Percentiles rank a stretch among this genome's conserved stretches.
phyloP scores from a whole-genome alignment of 2,113 vertebrate genomes.

The Chamaea fasciata region DNA sequence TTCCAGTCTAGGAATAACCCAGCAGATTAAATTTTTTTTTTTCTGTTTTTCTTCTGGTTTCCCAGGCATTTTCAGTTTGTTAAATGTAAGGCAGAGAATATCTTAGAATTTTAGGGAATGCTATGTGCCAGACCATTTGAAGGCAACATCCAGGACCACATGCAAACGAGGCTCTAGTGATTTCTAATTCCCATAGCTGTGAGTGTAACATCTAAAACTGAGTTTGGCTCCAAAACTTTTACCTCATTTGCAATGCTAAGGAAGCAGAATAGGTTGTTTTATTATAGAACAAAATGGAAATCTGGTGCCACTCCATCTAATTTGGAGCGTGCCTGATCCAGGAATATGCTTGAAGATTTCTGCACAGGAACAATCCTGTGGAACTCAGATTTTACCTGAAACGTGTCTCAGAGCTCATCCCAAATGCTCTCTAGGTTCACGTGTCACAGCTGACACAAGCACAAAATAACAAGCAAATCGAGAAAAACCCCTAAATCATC shows the following conservation, averaged over 20 bases:
- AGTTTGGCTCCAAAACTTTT: neutral
- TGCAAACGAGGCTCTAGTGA: neutral
- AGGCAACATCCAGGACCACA: neutral
- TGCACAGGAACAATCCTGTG: neutral
- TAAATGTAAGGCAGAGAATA: neutral
- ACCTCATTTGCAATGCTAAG: neutral
- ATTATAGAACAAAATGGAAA: neutral
- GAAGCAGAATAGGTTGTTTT: neutral
- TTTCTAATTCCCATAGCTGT: neutral
- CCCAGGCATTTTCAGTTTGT: neutral
- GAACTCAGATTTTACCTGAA: conserved; percentile 10
- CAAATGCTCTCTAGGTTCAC: neutral
- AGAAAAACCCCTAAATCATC: conserved; percentile 69
- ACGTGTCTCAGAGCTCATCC: conserved; percentile 3
- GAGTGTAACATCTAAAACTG: neutral
- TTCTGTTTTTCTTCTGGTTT: neutral
- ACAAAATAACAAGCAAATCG: conserved; percentile 55
- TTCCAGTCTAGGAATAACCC: neutral
- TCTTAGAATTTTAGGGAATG: neutral
- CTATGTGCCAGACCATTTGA: neutral
- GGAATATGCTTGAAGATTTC: neutral
- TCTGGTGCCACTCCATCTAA: neutral
- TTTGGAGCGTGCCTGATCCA: neutral
- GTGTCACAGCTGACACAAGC: conserved; percentile 34
- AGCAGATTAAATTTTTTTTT: neutral